Conservation (phyloP, 2,888 invertebrate species). For the Drosophila silvestris region DNA sequence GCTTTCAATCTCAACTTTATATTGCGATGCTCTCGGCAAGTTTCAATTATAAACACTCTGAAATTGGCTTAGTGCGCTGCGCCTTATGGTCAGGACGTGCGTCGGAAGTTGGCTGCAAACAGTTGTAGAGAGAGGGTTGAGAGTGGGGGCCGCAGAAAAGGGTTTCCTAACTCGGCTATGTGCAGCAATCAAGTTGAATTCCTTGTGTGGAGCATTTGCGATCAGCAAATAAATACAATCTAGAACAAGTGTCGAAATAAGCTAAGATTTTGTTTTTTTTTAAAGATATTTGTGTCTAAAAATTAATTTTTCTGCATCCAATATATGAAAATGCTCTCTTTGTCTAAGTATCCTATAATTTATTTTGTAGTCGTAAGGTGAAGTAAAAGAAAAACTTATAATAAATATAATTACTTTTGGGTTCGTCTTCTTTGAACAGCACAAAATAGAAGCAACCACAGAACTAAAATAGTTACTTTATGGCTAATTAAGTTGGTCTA, state of each 20-base stretch:
- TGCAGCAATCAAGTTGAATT: constrained; percentile 18
- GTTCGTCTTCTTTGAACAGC: not conserved
- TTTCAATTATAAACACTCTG: constrained; percentile 68
- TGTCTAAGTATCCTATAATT: not conserved
- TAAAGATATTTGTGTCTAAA: not conserved
- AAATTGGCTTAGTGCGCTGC: constrained; percentile 63
- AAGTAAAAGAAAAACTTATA: not conserved
- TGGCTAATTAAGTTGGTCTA: constrained; percentile 26
- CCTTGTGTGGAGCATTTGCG: not conserved
- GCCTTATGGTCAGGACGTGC: constrained; percentile 58
- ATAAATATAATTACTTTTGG: not conserved
- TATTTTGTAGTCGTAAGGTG: not conserved
- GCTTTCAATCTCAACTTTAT: constrained; percentile 7
- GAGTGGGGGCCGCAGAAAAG: not conserved
- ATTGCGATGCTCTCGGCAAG: constrained; percentile 20
- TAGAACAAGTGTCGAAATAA: not conserved
- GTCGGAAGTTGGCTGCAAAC: constrained; percentile 54
- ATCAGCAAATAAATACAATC: constrained; percentile 9
- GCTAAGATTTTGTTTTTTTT: not conserved
- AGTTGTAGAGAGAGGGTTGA: not conserved
- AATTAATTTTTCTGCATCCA: not conserved
- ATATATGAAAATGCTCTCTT: not conserved
- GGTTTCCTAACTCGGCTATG: not conserved
- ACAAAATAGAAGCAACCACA: constrained; percentile 4
- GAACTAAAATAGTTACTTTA: constrained; percentile 20